Base-by-base conservation (phyloP, 2,888 invertebrate species). In the Sclerodermus sp. region DNA sequence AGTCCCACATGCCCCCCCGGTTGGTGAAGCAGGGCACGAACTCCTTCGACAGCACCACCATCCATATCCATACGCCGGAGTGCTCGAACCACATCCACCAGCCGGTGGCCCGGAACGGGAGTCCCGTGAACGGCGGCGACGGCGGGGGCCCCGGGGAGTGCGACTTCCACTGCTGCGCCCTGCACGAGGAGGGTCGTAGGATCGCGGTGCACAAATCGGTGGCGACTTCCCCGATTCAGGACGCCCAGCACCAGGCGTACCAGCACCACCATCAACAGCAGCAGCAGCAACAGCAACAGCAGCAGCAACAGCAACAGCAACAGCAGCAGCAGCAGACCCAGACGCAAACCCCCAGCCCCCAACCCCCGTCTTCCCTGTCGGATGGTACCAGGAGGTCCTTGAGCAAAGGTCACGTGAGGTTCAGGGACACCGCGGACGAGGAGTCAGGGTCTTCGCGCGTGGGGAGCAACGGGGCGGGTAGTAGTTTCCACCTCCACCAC, bases 91-190 rank as follows among this genome's bases (percentile, higher is more conserved):
- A 83, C 77, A 84, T 82, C 66, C 90, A 88, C 79, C 87, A 86
- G 66, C 86, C 87, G 71, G 82, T 82, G 58, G 84, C 83, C 62
- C 82, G 87, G 39, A 84, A 86, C 59, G 87, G 87, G 47, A 84
- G 86, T 69, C 87, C 83, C 68, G 79, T 84, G 72, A 82, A 85
- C 73, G 72, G 76, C 13, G 67, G 75, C 61, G 82, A 84, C 74
- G 81, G 84, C 73, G 76, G 82, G 72, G 76, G 82, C 31, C 71
- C 74, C 39, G 82, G 83, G 62, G 93, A 94, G 80, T 95, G 95
- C 82, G 95, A 95, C 82, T 95, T 95, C 81, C 95, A 95, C 80
- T 95, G 95, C 80, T 94, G 94, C 82, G 91, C 94, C 60, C 82
- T 95, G 69, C 95, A 95, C 84, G 93, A 94, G 79, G 94, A 93